Conservation (phyloP, 2,113 vertebrate genomes). For the Leptobrachium ailaonicum region DNA sequence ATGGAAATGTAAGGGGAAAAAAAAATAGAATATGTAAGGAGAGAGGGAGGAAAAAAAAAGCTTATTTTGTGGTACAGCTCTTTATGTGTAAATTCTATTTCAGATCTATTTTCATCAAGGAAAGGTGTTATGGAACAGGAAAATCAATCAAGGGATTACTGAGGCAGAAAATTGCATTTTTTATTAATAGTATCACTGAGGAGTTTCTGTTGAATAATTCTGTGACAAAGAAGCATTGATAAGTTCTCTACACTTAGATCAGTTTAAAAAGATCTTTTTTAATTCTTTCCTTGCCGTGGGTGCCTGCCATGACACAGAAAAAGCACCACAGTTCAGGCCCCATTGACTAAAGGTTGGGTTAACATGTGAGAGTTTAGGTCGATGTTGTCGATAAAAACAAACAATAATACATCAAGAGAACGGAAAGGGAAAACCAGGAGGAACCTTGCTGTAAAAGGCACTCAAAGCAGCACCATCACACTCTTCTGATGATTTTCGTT, state of each 20-base stretch:
- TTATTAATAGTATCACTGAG: slow-evolving; percentile 20
- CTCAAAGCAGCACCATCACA: slow-evolving; percentile 8
- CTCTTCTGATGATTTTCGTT: slow-evolving; percentile 19
- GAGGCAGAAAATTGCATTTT: slow-evolving; percentile 22
- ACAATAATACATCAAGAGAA: background rate
- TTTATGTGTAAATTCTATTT: slow-evolving; percentile 49
- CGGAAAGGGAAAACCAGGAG: background rate
- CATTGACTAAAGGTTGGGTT: slow-evolving; percentile 7
- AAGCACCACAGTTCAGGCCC: slow-evolving; percentile 21
- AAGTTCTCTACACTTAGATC: background rate
- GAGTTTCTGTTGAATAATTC: slow-evolving; percentile 29
- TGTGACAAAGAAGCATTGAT: slow-evolving; percentile 8
- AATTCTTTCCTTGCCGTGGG: slow-evolving; percentile 28
- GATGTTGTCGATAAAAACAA: background rate
- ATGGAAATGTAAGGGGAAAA: slow-evolving; percentile 17
- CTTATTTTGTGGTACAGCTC: slow-evolving; percentile 50
- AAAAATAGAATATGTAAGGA: slow-evolving; percentile 17
- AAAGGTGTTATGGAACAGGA: slow-evolving; percentile 33
- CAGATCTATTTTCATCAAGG: slow-evolving; percentile 46
- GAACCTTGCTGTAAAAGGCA: background rate
- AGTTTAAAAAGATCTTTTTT: slow-evolving; percentile 12
- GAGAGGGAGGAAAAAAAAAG: slow-evolving; percentile 6
- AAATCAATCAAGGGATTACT: slow-evolving; percentile 18
- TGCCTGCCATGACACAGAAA: slow-evolving; percentile 14
- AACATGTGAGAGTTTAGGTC: slow-evolving; percentile 12